Percentiles rank a stretch among this genome's conserved stretches.
These are phyloP conservation scores for Hemitrygon akajei DNA, from an alignment of 2,797 vertebrate species.

Conservation along the genomic window DNA sequence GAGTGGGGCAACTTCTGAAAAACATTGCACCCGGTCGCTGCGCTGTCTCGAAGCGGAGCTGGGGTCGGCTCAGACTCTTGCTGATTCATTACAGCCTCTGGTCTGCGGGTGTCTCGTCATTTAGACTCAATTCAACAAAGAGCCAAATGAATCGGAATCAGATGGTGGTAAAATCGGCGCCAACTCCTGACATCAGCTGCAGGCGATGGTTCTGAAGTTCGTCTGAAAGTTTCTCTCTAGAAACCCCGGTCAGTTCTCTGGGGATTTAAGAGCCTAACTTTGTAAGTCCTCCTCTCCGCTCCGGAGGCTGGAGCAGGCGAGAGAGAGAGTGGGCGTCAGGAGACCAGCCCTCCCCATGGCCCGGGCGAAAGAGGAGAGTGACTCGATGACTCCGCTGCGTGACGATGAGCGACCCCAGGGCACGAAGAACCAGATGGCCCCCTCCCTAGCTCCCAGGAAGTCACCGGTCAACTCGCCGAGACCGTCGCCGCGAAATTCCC, in stretches of 20 bases:
- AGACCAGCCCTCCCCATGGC: background rate
- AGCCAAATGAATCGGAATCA: too few relatives aligned
- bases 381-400: background rate
- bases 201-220: too few relatives aligned
- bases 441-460: slow-evolving; percentile 43
- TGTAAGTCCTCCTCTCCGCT: background rate
- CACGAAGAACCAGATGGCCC: too few relatives aligned
- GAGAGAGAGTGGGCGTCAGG: too few relatives aligned
- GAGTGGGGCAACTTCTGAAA: background rate
- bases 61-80: too few relatives aligned
- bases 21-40: background rate
- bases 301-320: background rate
- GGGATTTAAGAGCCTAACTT: too few relatives aligned
- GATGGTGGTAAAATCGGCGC: too few relatives aligned
- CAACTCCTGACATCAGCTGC: too few relatives aligned
- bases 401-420: background rate
- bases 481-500: slow-evolving; percentile 69
- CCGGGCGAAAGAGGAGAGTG: background rate
- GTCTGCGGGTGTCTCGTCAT: too few relatives aligned
- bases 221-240: background rate
- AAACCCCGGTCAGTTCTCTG: background rate
- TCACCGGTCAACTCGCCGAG: slow-evolving; percentile 57
- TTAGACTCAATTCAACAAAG: too few relatives aligned
- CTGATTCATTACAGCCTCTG: too few relatives aligned
- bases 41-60: too few relatives aligned